These are phyloP conservation scores for Acronicta aceris DNA, from an alignment of 2,888 invertebrate species.

Conservation along the genomic window DNA sequence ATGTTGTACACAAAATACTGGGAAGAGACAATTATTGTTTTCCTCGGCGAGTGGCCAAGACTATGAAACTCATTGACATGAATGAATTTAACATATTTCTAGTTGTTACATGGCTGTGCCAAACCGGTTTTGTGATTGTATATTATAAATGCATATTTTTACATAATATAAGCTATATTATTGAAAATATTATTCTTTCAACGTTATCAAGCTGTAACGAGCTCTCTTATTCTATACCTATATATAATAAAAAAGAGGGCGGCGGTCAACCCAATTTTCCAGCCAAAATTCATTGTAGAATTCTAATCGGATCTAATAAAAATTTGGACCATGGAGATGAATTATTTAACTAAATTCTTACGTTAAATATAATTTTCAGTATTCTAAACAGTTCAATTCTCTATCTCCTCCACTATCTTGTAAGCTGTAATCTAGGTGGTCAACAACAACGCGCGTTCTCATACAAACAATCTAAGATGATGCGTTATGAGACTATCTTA, in stretches of 20 bases:
- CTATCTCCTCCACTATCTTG: background rate
- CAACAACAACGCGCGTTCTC: background rate
- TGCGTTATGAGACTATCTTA: background rate
- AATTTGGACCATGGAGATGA: no score
- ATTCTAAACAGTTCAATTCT: no score
- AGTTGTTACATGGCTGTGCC: slow-evolving; percentile 18
- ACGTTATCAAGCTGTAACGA: no score
- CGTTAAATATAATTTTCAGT: no score
- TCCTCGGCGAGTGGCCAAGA: slow-evolving; percentile 52
- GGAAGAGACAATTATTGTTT: slow-evolving; percentile 52
- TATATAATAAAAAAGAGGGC: no score
- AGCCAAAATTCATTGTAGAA: no score
- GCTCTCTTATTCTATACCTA: no score
- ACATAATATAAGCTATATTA: no score
- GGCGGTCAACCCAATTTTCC: no score
- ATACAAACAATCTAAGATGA: background rate
- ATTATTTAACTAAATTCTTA: no score
- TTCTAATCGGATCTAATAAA: no score
- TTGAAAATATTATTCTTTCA: no score
- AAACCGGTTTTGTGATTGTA: slow-evolving; percentile 9
- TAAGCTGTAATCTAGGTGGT: background rate
- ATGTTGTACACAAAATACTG: slow-evolving; percentile 33
- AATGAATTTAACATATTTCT: slow-evolving; percentile 46
- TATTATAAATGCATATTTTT: background rate
- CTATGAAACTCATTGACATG: slow-evolving; percentile 49